Percentiles rank a stretch among this genome's conserved stretches.
Conservation (phyloP, 1,140 invertebrate species). For the Drosophila tropicalis region DNA sequence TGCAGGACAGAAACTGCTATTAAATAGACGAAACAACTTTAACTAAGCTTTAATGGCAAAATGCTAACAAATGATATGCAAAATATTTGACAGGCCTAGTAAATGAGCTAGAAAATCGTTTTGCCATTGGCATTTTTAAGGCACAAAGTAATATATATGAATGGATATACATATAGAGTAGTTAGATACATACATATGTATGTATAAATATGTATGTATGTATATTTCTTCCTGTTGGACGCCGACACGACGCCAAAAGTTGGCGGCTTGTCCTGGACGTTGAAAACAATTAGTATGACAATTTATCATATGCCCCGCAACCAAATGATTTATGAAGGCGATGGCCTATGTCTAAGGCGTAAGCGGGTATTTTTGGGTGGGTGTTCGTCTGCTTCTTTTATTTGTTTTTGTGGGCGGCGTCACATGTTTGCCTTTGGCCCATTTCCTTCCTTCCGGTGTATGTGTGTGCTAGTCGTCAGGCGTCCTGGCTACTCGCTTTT, state of each 20-base stretch:
- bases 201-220: too few species aligned
- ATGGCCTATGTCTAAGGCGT: constrained; percentile 30
- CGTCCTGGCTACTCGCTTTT: not conserved
- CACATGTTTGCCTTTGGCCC: constrained; percentile 74
- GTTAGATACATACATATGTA: too few species aligned
- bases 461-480: constrained; percentile 9
- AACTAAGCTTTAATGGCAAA: constrained; percentile 19
- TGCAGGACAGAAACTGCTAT: constrained; percentile 23
- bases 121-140: constrained; percentile 46
- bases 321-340: constrained; percentile 76
- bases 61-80: constrained; percentile 54
- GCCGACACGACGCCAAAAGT: constrained; percentile 26
- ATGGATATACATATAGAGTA: not conserved
- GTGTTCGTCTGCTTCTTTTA: constrained; percentile 44
- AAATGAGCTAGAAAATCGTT: constrained; percentile 55
- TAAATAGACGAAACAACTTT: constrained; percentile 1
- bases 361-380: not conserved
- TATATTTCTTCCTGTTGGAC: constrained; percentile 1
- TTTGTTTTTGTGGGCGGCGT: constrained; percentile 69
- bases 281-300: constrained; percentile 83
- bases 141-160: not conserved
- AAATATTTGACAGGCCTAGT: constrained; percentile 60
- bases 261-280: constrained; percentile 61
- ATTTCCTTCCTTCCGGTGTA: constrained; percentile 68
- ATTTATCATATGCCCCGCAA: constrained; percentile 77